Percentiles rank a stretch among this genome's conserved stretches.
These are phyloP conservation scores for Malacosoma neustria DNA, from an alignment of 2,888 invertebrate genomes.

Conservation along the genomic window DNA sequence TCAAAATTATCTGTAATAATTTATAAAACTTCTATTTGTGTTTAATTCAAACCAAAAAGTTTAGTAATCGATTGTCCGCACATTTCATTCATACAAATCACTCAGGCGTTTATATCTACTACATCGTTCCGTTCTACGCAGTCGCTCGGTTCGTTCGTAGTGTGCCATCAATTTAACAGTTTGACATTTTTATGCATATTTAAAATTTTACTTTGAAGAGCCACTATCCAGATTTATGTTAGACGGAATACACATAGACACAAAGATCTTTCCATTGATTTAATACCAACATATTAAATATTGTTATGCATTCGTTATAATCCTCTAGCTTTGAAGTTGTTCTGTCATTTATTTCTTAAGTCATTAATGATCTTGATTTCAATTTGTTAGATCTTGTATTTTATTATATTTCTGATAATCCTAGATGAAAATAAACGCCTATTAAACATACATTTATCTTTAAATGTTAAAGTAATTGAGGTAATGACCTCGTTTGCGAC, in stretches of 20 bases:
- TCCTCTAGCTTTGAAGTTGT: not conserved
- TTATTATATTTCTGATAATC: not conserved
- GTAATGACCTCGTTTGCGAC: no score
- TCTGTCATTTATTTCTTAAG: not conserved
- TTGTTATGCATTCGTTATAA: not conserved
- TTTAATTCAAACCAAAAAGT: no score
- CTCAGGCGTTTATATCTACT: constrained; percentile 44
- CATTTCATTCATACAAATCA: constrained; percentile 63
- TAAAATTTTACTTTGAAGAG: constrained; percentile 68
- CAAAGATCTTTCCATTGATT: constrained; percentile 11
- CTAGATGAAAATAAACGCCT: not conserved
- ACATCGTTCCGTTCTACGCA: constrained; percentile 47
- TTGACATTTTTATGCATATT: constrained; percentile 71
- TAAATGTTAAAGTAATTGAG: not conserved
- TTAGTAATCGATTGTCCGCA: constrained; percentile 36
- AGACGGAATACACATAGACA: constrained; percentile 30
- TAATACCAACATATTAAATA: not conserved
- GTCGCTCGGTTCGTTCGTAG: constrained; percentile 20
- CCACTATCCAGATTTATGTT: constrained; percentile 51
- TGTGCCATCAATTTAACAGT: constrained; percentile 55
- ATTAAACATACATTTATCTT: not conserved
- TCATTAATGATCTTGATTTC: not conserved
- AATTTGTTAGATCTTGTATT: not conserved
- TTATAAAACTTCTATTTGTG: no score
- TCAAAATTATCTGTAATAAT: no score